These are phyloP conservation scores for Butorides virescens DNA, from an alignment of 2,113 vertebrate species.

Conservation along the genomic window DNA sequence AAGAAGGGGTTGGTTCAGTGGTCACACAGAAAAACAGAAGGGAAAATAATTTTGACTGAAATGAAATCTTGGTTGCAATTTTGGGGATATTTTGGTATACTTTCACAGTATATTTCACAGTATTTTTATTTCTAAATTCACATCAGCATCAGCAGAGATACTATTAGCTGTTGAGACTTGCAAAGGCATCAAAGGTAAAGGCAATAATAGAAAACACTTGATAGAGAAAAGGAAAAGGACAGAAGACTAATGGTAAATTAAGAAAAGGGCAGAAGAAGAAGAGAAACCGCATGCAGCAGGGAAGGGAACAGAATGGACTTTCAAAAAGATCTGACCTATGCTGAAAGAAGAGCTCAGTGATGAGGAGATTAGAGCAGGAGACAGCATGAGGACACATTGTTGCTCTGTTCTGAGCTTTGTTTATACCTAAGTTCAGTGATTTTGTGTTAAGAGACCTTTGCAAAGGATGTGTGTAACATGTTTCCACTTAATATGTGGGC, in stretches of 20 bases:
- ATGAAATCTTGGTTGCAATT: background rate
- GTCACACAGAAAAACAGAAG: background rate
- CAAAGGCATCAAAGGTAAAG: background rate
- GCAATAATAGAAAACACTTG: background rate
- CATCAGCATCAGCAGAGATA: background rate
- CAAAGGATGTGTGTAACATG: background rate
- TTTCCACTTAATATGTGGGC: background rate
- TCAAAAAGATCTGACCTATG: background rate
- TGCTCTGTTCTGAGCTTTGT: background rate
- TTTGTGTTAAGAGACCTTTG: background rate
- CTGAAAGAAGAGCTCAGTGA: background rate
- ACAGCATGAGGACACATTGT: background rate
- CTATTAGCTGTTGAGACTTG: background rate
- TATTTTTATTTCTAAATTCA: constrained; percentile 1
- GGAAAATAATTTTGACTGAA: background rate
- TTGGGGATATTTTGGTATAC: background rate
- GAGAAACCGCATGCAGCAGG: background rate
- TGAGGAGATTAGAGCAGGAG: background rate
- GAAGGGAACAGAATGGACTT: background rate
- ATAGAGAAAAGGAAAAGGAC: background rate
- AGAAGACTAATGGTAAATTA: background rate
- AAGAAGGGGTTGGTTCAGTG: background rate
- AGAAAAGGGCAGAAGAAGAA: background rate
- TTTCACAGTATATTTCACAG: background rate
- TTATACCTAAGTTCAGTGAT: background rate